phyloP scores from a whole-genome alignment of 53 echinoderm and acorn worm species.

The Patiria pectinifera region DNA sequence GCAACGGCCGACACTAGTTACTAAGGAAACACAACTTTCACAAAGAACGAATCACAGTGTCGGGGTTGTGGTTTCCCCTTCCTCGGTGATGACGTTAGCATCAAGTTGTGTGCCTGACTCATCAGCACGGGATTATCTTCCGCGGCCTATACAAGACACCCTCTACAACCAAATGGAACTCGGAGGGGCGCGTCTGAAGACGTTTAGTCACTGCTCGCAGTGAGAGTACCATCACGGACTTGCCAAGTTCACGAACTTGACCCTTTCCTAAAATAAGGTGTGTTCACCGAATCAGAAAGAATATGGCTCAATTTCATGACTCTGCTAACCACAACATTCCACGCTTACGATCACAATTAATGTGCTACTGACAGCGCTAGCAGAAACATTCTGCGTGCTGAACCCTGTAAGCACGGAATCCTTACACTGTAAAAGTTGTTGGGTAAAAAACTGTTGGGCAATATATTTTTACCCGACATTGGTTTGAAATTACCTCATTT shows the following conservation, averaged over 20 bases:
- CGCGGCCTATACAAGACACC: not conserved
- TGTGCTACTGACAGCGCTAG: too few relatives aligned
- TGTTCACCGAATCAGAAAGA: too few relatives aligned
- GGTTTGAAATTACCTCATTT: too few relatives aligned
- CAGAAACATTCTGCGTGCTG: too few relatives aligned
- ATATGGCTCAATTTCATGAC: too few relatives aligned
- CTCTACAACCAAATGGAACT: not conserved
- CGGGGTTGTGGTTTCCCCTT: not conserved
- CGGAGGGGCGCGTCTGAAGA: not conserved
- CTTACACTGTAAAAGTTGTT: too few relatives aligned
- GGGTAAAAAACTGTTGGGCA: too few relatives aligned
- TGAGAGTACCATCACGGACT: not conserved
- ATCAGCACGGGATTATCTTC: not conserved
- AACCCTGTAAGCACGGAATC: too few relatives aligned
- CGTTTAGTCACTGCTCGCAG: not conserved
- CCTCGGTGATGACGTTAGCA: slow-evolving; percentile 1
- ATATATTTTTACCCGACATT: too few relatives aligned
- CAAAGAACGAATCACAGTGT: not conserved
- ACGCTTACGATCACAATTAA: too few relatives aligned
- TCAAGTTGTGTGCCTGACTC: not conserved
- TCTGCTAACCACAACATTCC: too few relatives aligned
- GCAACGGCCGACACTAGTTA: not conserved
- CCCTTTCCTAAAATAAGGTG: not conserved
- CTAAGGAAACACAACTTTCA: not conserved
- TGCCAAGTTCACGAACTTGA: not conserved